Percentiles rank a stretch among this genome's conserved stretches.
Conservation (phyloP, 2,113 vertebrate genomes). For the Corydoras maculifer region DNA sequence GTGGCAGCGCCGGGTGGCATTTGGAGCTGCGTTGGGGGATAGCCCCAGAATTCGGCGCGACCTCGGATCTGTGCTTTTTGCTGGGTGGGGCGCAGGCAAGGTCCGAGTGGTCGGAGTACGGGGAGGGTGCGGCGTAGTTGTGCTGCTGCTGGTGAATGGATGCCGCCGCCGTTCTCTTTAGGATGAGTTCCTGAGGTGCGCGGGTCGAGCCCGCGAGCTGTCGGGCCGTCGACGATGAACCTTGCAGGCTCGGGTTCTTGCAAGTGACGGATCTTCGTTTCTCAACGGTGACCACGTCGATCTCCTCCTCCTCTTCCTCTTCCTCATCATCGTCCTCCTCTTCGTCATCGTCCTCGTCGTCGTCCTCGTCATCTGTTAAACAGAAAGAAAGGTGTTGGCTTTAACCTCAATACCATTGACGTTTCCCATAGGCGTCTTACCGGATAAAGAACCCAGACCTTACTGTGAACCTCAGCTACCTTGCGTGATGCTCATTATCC, state of each 20-base stretch:
- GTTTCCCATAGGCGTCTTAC: no score
- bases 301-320: constrained; percentile 90
- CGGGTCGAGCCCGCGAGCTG: constrained; percentile 62
- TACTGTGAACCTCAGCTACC: no score
- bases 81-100: constrained; percentile 68
- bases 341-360: constrained; percentile 50
- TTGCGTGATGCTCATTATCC: no score
- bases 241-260: constrained; percentile 54
- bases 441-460: no score
- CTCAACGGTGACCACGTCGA: constrained; percentile 92
- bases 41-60: constrained; percentile 53
- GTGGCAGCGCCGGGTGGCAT: constrained; percentile 56
- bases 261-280: constrained; percentile 76
- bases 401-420: no score
- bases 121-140: constrained; percentile 93
- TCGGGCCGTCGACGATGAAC: constrained; percentile 46
- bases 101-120: constrained; percentile 76
- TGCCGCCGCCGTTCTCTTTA: constrained; percentile 72
- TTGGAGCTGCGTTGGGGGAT: constrained; percentile 20
- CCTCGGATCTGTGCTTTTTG: constrained; percentile 73
- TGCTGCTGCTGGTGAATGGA: constrained; percentile 97
- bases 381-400: constrained; percentile 8
- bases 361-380: constrained; percentile 54
- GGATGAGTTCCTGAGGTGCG: constrained; percentile 76
- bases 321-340: constrained; percentile 79